A percentile compares a stretch with the other conserved stretches of the same genome.
These are phyloP conservation scores for Myanophis thanlyinensis DNA, from an alignment of 2,113 vertebrate species.

Conservation along the genomic window DNA sequence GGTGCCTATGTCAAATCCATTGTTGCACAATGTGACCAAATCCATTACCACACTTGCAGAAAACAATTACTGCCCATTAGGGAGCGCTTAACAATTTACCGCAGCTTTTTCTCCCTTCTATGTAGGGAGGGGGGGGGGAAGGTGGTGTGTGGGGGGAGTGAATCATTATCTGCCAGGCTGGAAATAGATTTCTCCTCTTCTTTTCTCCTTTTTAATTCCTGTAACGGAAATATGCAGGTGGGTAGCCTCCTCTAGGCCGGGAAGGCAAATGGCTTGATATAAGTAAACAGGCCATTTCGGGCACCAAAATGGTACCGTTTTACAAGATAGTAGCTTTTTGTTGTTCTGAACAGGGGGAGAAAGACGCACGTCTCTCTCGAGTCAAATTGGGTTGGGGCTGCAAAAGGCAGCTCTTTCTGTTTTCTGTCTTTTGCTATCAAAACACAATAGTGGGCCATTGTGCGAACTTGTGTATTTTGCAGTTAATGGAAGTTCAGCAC, in stretches of 20 bases:
- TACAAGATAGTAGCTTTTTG: neutral
- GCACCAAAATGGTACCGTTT: neutral
- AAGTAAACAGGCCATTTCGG: neutral
- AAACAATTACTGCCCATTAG: conserved; percentile 69
- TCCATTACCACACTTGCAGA: conserved; percentile 59
- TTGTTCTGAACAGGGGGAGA: neutral
- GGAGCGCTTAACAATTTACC: conserved; percentile 57
- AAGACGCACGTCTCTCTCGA: rapidly evolving
- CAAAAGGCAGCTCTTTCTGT: conserved; percentile 15
- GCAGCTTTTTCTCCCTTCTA: conserved; percentile 57
- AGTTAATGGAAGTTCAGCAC: neutral
- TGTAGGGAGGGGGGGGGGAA: conserved; percentile 1
- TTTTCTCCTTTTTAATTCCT: neutral
- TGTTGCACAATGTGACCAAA: conserved; percentile 53
- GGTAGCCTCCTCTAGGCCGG: rapidly evolving
- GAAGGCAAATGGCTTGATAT: neutral
- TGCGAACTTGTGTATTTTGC: neutral
- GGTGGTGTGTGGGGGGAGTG: conserved; percentile 29
- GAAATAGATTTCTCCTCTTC: conserved; percentile 29
- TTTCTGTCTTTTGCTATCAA: neutral
- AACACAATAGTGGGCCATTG: neutral
- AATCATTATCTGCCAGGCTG: conserved; percentile 49
- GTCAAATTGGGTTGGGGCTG: neutral
- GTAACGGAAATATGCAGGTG: neutral
- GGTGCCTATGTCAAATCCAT: conserved; percentile 64